Evolutionary conservation across 1,140 invertebrate species (phyloP).

Genomic region (Hyposmocoma kahamanoa): DNA sequence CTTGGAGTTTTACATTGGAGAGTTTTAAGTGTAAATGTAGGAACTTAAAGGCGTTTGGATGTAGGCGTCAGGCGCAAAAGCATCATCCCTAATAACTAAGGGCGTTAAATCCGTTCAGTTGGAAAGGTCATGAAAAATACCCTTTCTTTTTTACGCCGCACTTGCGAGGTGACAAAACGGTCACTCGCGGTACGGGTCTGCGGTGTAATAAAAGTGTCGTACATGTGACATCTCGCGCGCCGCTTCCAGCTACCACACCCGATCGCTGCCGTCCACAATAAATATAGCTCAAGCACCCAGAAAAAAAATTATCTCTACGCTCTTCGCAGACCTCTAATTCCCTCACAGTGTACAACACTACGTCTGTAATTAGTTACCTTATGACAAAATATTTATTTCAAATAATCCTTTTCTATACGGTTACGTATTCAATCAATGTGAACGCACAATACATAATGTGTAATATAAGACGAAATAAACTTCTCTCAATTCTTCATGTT

Average conservation of each 20-base stretch:
- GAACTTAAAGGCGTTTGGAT: conserved; percentile 36
- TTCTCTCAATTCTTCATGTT: too few relatives aligned
- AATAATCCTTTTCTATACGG: too few relatives aligned
- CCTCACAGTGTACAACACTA: too few relatives aligned
- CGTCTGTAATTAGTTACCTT: too few relatives aligned
- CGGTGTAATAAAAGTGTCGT: conserved; percentile 31
- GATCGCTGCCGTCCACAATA: neutral
- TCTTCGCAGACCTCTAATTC: too few relatives aligned
- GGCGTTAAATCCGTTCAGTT: conserved; percentile 41
- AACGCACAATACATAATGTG: too few relatives aligned
- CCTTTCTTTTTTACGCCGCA: conserved; percentile 33
- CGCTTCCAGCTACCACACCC: neutral
- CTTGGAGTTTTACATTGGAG: conserved; percentile 23
- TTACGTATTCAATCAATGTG: too few relatives aligned
- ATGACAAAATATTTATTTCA: too few relatives aligned
- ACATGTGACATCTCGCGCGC: conserved; percentile 7
- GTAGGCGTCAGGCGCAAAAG: conserved; percentile 35
- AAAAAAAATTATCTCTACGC: too few relatives aligned
- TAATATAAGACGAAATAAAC: too few relatives aligned
- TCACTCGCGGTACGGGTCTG: conserved; percentile 17
- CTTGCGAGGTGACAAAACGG: conserved; percentile 42
- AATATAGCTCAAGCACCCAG: conserved; percentile 3
- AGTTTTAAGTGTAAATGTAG: conserved; percentile 21
- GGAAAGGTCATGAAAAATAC: conserved; percentile 50
- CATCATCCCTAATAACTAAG: conserved; percentile 43